Conservation (phyloP, 2,888 invertebrate genomes). For the Podotricha telesiphe region DNA sequence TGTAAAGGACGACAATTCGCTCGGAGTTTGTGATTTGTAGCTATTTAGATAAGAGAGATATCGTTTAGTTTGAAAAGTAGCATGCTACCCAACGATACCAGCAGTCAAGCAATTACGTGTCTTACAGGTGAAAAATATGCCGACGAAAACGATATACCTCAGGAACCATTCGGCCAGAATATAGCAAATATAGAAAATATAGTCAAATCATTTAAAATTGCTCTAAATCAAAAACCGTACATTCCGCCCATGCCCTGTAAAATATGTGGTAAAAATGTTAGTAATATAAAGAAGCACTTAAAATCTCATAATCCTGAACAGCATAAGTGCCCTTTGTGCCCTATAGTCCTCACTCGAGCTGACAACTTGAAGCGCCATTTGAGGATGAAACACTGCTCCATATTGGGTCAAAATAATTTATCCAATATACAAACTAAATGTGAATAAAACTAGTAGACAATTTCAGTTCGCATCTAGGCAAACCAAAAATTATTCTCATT, state of each 20-base stretch:
- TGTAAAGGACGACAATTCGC: constrained; percentile 46
- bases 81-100: constrained; percentile 46
- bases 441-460: constrained; percentile 48
- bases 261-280: constrained; percentile 86
- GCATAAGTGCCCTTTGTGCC: constrained; percentile 85
- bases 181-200: constrained; percentile 68
- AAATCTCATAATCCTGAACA: constrained; percentile 86
- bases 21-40: constrained; percentile 42
- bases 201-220: constrained; percentile 69
- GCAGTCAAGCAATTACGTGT: constrained; percentile 66
- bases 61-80: constrained; percentile 42
- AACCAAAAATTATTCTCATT: constrained; percentile 33
- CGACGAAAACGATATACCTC: constrained; percentile 77
- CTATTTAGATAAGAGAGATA: constrained; percentile 29
- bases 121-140: constrained; percentile 79
- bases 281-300: constrained; percentile 87
- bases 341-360: constrained; percentile 85
- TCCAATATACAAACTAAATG: constrained; percentile 71
- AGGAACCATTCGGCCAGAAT: constrained; percentile 67
- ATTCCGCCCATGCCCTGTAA: constrained; percentile 82
- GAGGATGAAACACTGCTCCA: constrained; percentile 84
- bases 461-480: constrained; percentile 46
- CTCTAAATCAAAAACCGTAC: constrained; percentile 61
- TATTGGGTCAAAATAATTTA: constrained; percentile 66
- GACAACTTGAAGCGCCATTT: constrained; percentile 88